Evolutionary conservation across 2,888 invertebrate species (phyloP).

Genomic region (Tenthredo distinguenda): DNA sequence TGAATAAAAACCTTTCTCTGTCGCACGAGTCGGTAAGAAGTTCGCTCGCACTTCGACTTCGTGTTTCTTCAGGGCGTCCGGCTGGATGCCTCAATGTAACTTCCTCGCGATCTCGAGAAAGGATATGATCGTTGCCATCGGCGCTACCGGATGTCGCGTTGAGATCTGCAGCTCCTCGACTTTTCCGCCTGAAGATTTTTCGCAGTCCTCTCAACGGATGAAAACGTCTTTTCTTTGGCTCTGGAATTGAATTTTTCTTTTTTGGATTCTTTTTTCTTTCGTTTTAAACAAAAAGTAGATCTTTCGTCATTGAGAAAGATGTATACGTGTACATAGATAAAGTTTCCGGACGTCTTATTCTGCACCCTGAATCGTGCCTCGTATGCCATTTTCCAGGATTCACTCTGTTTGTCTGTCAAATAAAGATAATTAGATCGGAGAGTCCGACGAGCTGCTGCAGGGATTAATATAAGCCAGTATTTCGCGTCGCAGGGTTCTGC

Average conservation of each 20-base stretch:
- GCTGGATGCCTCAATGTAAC: slow-evolving; percentile 79
- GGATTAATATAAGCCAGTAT: neutral
- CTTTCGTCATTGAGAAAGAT: no score
- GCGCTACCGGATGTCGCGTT: slow-evolving; percentile 62
- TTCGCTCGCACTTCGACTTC: slow-evolving; percentile 84
- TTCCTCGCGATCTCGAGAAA: slow-evolving; percentile 75
- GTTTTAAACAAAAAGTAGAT: neutral
- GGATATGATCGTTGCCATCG: slow-evolving; percentile 63
- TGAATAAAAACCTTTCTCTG: slow-evolving; percentile 67
- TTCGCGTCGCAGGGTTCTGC: neutral
- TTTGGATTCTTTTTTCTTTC: neutral
- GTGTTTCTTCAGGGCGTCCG: slow-evolving; percentile 75
- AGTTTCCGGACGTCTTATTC: neutral
- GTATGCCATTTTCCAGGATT: neutral
- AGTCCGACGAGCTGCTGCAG: neutral
- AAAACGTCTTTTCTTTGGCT: slow-evolving; percentile 83
- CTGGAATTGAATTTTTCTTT: slow-evolving; percentile 67
- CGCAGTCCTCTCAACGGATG: slow-evolving; percentile 83
- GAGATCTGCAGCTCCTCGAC: slow-evolving; percentile 77
- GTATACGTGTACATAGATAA: neutral
- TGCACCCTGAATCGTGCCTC: neutral
- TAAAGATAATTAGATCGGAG: slow-evolving; percentile 35
- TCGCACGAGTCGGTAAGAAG: slow-evolving; percentile 81
- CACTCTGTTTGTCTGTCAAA: slow-evolving; percentile 21
- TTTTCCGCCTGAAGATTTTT: slow-evolving; percentile 86